These are phyloP conservation scores for Gila orcuttii DNA, from an alignment of 2,113 vertebrate species.

Conservation along the genomic window DNA sequence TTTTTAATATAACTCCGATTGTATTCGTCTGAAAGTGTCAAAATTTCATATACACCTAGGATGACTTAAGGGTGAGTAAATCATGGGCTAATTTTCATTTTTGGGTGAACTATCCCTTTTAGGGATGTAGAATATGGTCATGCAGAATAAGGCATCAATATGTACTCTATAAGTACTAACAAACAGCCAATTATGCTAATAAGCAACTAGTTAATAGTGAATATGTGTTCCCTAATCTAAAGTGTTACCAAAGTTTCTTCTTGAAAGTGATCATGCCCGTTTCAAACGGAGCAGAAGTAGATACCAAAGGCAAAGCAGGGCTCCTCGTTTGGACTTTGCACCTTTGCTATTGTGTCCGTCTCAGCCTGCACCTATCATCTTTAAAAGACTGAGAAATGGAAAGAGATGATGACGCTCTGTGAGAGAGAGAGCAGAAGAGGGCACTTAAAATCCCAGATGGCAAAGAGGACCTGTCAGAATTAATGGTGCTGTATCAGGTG, in stretches of 20 bases:
- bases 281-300: constrained; percentile 5
- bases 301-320: constrained; percentile 25
- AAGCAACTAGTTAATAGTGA: too few relatives aligned
- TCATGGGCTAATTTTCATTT: too few relatives aligned
- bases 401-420: constrained; percentile 20
- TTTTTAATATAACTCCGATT: too few relatives aligned
- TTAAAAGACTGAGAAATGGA: constrained; percentile 5
- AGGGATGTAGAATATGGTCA: too few relatives aligned
- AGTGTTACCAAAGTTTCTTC: background rate
- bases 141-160: too few relatives aligned
- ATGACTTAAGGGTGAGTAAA: too few relatives aligned
- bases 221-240: too few relatives aligned
- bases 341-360: constrained; percentile 1
- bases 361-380: constrained; percentile 20
- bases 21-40: too few relatives aligned
- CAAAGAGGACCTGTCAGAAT: constrained; percentile 78
- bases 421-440: constrained; percentile 58
- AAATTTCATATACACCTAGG: too few relatives aligned
- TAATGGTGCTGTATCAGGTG: constrained; percentile 80
- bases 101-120: too few relatives aligned
- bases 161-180: too few relatives aligned
- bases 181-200: too few relatives aligned
- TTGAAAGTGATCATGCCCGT: background rate
- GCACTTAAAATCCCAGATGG: constrained; percentile 75
- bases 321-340: constrained; percentile 15